phyloP scores from a whole-genome alignment of 2,113 vertebrate species.

The Mobula birostris region DNA sequence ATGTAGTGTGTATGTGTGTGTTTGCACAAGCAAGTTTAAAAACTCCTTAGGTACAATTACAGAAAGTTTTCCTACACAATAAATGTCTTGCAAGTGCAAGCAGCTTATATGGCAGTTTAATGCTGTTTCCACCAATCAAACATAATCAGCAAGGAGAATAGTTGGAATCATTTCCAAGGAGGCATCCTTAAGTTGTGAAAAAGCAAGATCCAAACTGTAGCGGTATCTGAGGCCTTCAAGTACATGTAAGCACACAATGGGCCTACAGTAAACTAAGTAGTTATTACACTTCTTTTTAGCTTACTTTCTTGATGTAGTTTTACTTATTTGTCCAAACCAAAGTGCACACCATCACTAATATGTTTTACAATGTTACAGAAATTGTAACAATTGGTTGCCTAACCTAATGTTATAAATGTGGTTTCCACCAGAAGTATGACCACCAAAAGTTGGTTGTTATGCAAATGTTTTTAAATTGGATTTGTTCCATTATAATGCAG shows the following conservation, averaged over 20 bases:
- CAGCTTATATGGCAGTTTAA: neutral
- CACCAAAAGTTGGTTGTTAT: neutral
- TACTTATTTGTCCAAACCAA: neutral
- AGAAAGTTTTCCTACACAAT: constrained; percentile 68
- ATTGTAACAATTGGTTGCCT: neutral
- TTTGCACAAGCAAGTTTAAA: constrained; percentile 59
- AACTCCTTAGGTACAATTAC: constrained; percentile 61
- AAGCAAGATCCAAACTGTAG: neutral
- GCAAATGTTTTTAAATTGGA: neutral
- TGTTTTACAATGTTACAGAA: neutral
- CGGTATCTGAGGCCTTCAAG: neutral
- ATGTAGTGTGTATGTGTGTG: constrained; percentile 48
- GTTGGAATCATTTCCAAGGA: neutral
- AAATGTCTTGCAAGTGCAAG: constrained; percentile 47
- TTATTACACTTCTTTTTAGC: neutral
- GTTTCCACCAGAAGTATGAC: neutral
- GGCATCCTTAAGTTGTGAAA: neutral
- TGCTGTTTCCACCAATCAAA: neutral
- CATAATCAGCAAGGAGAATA: neutral
- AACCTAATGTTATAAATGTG: neutral
- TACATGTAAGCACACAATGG: neutral
- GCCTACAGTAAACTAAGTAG: neutral
- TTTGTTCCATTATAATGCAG: neutral
- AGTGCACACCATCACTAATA: neutral
- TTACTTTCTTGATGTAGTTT: neutral